A percentile compares a stretch with the other conserved stretches of the same genome.
These are phyloP conservation scores for Leucoraja erinaceus DNA, from an alignment of 2,113 vertebrate species.

Conservation along the genomic window DNA sequence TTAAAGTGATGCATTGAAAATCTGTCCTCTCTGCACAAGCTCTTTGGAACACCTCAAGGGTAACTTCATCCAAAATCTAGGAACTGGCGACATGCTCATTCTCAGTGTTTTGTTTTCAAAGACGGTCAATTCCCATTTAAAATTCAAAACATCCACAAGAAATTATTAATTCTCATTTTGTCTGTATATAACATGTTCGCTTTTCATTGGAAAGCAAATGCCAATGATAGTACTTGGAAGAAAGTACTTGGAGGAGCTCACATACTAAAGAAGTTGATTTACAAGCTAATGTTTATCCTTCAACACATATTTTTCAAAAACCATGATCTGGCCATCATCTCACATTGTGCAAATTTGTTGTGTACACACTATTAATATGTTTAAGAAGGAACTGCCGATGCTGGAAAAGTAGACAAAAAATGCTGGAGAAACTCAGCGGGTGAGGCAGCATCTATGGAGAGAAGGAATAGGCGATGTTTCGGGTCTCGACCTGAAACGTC, in stretches of 20 bases:
- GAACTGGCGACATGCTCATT: not conserved
- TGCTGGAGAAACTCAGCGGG: too few species aligned
- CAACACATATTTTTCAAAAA: too few species aligned
- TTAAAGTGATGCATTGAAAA: conserved; percentile 49
- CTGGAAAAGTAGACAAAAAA: too few species aligned
- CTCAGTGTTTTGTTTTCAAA: not conserved
- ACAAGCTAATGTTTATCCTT: not conserved
- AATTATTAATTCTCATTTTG: not conserved
- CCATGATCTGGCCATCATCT: too few species aligned
- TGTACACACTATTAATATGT: too few species aligned
- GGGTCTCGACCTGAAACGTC: too few species aligned
- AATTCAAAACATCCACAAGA: not conserved
- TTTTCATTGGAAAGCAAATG: not conserved
- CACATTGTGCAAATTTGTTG: too few species aligned
- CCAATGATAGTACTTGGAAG: not conserved
- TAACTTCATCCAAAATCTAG: not conserved
- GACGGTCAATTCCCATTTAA: not conserved
- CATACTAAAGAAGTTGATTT: not conserved
- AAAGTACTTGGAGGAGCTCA: not conserved
- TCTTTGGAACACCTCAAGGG: not conserved
- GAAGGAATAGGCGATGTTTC: too few species aligned
- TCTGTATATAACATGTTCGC: not conserved
- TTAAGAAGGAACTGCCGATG: too few species aligned
- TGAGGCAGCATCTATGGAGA: too few species aligned
- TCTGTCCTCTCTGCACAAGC: conserved; percentile 45